A percentile compares a stretch with the other conserved stretches of the same genome.
These are phyloP conservation scores for Diploptera punctata DNA, from an alignment of 2,888 invertebrate species.

Conservation along the genomic window DNA sequence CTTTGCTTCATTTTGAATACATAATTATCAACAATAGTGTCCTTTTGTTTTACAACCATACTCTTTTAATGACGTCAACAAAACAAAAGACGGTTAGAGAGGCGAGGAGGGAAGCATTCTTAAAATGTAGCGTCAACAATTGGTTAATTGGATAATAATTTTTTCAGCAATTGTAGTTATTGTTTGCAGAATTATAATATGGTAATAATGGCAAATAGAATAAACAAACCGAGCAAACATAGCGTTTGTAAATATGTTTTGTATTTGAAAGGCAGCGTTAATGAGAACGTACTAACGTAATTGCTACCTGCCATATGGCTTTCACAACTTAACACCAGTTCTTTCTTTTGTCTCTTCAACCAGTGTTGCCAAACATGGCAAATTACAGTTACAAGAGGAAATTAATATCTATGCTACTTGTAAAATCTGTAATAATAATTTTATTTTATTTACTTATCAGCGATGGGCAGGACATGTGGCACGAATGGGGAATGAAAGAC, in stretches of 20 bases:
- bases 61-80: neutral
- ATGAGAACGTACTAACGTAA: conserved; percentile 13
- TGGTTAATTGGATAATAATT: conserved; percentile 31
- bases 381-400: no score
- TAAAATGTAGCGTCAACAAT: conserved; percentile 29
- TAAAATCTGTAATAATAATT: no score
- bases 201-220: conserved; percentile 30
- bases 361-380: no score
- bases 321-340: no score
- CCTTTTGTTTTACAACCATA: no score
- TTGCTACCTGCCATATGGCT: neutral
- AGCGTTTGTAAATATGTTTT: conserved; percentile 25
- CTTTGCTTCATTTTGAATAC: no score
- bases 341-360: no score
- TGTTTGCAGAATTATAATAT: conserved; percentile 28
- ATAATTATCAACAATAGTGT: no score
- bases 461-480: no score
- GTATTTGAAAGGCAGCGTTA: conserved; percentile 28
- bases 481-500: no score
- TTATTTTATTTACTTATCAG: no score
- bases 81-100: neutral
- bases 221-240: conserved; percentile 26
- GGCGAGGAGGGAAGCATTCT: conserved; percentile 16
- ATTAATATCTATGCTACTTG: no score
- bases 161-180: conserved; percentile 8